These are phyloP conservation scores for Anguilla rostrata DNA, from an alignment of 2,113 vertebrate genomes.

Conservation along the genomic window DNA sequence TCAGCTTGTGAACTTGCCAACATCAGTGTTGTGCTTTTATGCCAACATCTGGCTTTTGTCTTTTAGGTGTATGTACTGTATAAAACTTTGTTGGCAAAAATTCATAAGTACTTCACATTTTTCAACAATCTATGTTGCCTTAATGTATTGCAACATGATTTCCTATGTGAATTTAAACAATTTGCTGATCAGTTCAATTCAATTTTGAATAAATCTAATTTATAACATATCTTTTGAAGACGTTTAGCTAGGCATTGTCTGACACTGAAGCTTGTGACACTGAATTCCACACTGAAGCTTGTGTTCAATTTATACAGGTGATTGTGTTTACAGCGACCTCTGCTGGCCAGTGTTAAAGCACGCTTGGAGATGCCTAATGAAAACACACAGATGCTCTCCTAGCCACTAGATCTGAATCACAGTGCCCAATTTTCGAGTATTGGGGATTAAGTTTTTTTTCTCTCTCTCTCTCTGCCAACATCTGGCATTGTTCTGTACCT, in stretches of 20 bases:
- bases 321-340: slow-evolving; percentile 55
- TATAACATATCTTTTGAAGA: not conserved
- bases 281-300: not conserved
- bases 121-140: not conserved
- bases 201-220: not conserved
- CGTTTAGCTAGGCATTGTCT: not conserved
- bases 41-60: not conserved
- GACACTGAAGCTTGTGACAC: too few species aligned
- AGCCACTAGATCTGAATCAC: not conserved
- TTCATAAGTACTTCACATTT: not conserved
- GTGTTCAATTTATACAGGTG: slow-evolving; percentile 6
- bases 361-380: not conserved
- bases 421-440: not conserved
- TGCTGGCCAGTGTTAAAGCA: slow-evolving; percentile 41
- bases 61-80: not conserved
- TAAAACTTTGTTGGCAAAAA: not conserved
- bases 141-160: not conserved
- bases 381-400: not conserved
- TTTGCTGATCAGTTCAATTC: not conserved
- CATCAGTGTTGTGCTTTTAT: not conserved
- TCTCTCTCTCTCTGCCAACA: not conserved
- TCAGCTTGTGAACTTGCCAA: not conserved
- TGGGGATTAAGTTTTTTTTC: not conserved
- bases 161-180: not conserved
- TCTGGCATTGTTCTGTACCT: not conserved